phyloP scores from a whole-genome alignment of 2,113 vertebrate genomes.

The Oryzias curvinotus region DNA sequence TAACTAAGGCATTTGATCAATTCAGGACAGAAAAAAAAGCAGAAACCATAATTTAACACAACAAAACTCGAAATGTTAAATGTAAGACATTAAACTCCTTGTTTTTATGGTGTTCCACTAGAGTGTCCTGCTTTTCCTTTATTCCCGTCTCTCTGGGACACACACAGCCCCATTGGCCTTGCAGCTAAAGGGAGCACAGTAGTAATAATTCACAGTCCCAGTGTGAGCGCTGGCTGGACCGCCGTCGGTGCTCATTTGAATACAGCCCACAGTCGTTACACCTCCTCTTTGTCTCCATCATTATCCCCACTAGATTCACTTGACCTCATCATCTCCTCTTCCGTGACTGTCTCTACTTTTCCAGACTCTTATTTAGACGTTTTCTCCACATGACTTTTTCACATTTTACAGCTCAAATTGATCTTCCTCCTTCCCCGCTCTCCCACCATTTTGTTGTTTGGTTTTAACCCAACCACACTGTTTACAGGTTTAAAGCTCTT shows the following conservation, averaged over 20 bases:
- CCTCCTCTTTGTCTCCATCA: constrained; percentile 38
- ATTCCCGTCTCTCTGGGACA: too few species aligned
- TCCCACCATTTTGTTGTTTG: background rate
- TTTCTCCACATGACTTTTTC: constrained; percentile 18
- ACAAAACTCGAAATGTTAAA: too few species aligned
- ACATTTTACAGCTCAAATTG: background rate
- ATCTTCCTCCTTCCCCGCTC: background rate
- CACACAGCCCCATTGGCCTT: constrained; percentile 12
- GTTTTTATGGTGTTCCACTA: too few species aligned
- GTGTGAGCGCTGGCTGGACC: constrained; percentile 49
- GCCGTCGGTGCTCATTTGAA: constrained; percentile 63
- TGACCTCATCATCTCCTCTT: constrained; percentile 28
- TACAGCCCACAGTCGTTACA: constrained; percentile 58
- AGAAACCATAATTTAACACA: too few species aligned
- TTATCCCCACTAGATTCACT: constrained; percentile 29
- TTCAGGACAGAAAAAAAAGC: too few species aligned
- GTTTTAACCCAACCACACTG: constrained; percentile 7
- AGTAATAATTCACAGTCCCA: constrained; percentile 62
- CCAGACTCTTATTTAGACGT: constrained; percentile 7
- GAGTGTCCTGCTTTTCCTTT: too few species aligned
- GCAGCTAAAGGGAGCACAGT: constrained; percentile 51
- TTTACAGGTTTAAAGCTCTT: constrained; percentile 10
- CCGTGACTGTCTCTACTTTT: background rate
- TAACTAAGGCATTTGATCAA: too few species aligned
- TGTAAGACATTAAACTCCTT: too few species aligned